These are phyloP conservation scores for Bellardia pandia DNA, from an alignment of 2,888 invertebrate species.

Conservation along the genomic window DNA sequence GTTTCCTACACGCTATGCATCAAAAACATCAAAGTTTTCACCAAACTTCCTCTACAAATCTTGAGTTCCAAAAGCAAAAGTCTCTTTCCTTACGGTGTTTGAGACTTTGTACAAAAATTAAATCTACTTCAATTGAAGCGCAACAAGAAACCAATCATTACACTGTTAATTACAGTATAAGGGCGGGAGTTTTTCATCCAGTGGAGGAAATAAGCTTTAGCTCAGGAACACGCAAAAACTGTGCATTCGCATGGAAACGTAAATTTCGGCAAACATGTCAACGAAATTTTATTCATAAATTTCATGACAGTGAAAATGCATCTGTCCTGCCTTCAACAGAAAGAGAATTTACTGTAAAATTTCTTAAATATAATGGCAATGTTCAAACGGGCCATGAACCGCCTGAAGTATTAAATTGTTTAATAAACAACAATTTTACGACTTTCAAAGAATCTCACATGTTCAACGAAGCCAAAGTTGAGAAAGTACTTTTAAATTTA, in stretches of 20 bases:
- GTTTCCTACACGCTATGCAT: constrained; percentile 50
- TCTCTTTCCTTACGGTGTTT: constrained; percentile 25
- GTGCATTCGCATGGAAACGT: constrained; percentile 76
- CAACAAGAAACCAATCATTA: neutral
- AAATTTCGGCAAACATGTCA: constrained; percentile 64
- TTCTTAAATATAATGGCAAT: neutral
- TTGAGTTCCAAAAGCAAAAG: neutral
- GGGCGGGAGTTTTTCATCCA: constrained; percentile 74
- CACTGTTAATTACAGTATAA: constrained; percentile 68
- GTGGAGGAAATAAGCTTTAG: constrained; percentile 75
- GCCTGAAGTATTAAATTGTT: constrained; percentile 3
- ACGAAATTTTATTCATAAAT: neutral
- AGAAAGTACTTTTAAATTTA: constrained; percentile 26
- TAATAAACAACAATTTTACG: constrained; percentile 55
- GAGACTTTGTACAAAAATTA: constrained; percentile 1
- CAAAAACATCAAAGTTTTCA: constrained; percentile 41
- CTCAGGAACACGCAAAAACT: constrained; percentile 66
- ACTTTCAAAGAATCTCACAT: constrained; percentile 16
- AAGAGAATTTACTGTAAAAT: constrained; percentile 67
- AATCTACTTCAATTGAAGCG: neutral
- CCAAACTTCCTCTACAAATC: constrained; percentile 1
- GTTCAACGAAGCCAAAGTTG: constrained; percentile 6
- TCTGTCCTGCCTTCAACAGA: constrained; percentile 54
- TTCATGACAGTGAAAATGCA: constrained; percentile 37
- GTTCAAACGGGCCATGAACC: neutral